Percentiles rank a stretch among this genome's conserved stretches.
Conservation (phyloP, 2,113 vertebrate genomes). For the Hypocryptadius cinnamomeus region DNA sequence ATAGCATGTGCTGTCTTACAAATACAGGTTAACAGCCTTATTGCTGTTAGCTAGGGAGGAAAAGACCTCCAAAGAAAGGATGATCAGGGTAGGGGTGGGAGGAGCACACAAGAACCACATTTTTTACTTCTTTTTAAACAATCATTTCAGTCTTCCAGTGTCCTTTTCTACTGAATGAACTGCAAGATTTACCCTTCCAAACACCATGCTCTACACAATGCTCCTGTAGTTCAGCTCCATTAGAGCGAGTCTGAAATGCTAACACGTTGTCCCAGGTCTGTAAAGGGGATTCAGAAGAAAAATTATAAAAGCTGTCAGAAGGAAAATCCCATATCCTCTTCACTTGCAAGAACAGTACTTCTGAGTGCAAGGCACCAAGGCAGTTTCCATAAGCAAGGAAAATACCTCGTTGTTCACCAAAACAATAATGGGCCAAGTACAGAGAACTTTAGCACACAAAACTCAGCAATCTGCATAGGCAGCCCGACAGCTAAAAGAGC, state of each 20-base stretch:
- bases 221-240: background rate
- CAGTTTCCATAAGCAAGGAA: background rate
- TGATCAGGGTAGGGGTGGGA: too few relatives aligned
- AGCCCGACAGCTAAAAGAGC: background rate
- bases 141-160: background rate
- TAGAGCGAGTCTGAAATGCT: background rate
- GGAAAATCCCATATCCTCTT: background rate
- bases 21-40: background rate
- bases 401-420: background rate
- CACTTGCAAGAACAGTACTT: background rate
- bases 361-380: background rate
- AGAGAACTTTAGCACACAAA: background rate
- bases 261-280: accelerated
- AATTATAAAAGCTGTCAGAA: background rate
- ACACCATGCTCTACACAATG: background rate
- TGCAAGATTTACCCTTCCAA: background rate
- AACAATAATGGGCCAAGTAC: background rate
- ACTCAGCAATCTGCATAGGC: background rate
- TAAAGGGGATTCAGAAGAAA: background rate
- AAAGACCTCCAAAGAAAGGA: background rate
- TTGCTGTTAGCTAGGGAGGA: background rate
- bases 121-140: background rate
- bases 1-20: background rate
- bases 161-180: background rate
- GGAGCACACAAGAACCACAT: background rate